Evolutionary conservation across 2,888 invertebrate genomes (phyloP).

Genomic region (Myopa testacea): DNA sequence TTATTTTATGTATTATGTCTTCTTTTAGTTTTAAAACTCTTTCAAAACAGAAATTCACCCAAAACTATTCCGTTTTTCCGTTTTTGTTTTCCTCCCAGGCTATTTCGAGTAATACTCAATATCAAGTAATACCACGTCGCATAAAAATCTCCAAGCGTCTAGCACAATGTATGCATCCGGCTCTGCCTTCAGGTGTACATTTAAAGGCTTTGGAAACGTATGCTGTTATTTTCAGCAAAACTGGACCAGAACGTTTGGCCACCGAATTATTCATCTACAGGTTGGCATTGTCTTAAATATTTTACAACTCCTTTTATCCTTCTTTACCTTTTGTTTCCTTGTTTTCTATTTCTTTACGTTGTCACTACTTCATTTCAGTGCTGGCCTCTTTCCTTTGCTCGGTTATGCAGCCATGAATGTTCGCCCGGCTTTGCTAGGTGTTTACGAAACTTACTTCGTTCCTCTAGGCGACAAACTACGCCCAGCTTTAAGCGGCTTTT

Average conservation of each 20-base stretch:
- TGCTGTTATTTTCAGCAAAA: constrained; percentile 89
- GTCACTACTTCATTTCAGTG: constrained; percentile 52
- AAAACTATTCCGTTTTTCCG: neutral
- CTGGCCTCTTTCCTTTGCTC: constrained; percentile 88
- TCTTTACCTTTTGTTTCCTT: neutral
- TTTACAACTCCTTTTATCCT: neutral
- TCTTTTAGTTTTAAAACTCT: too few species aligned
- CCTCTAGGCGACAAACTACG: constrained; percentile 77
- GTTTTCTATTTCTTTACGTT: neutral
- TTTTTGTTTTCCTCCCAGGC: constrained; percentile 71
- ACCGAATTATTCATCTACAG: constrained; percentile 88
- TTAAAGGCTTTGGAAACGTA: constrained; percentile 92
- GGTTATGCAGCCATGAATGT: constrained; percentile 92
- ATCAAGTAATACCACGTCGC: constrained; percentile 85
- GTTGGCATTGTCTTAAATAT: constrained; percentile 56
- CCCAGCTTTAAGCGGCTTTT: constrained; percentile 86
- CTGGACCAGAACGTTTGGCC: constrained; percentile 83
- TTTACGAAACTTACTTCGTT: constrained; percentile 91
- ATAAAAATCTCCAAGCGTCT: constrained; percentile 90
- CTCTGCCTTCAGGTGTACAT: constrained; percentile 90
- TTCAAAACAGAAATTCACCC: too few species aligned
- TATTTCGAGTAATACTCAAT: constrained; percentile 81
- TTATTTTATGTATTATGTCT: too few species aligned
- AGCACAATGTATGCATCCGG: constrained; percentile 94
- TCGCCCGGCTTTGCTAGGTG: constrained; percentile 80